Evolutionary conservation across 1,140 invertebrate genomes (phyloP).

Genomic region (Hypsibius dujardini): DNA sequence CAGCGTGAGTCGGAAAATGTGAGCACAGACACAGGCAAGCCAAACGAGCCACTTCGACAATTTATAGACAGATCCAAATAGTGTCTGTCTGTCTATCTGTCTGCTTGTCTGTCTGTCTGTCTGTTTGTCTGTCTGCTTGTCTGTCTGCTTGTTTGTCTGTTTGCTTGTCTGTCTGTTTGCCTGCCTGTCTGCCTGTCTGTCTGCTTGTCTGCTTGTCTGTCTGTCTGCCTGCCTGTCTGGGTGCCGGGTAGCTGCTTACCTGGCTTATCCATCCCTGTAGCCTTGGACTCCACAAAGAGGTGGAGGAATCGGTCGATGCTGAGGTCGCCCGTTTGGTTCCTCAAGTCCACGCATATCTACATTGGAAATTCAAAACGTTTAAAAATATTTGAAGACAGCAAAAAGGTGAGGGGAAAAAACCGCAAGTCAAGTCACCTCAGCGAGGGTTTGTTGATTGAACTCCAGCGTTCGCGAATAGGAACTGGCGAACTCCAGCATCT

Average conservation of each 20-base stretch:
- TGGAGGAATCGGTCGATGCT: conserved; percentile 75
- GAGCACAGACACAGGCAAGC: too few species aligned
- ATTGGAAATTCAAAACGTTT: conserved; percentile 21
- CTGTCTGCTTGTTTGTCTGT: too few species aligned
- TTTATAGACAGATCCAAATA: too few species aligned
- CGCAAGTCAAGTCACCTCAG: conserved; percentile 39
- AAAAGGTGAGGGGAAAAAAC: conserved; percentile 19
- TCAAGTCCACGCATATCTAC: conserved; percentile 51
- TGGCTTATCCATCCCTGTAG: conserved; percentile 73
- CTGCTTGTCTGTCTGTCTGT: too few species aligned
- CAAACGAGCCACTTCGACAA: too few species aligned
- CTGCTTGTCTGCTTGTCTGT: too few species aligned
- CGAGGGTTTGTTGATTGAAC: conserved; percentile 69
- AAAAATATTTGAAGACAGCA: conserved; percentile 16
- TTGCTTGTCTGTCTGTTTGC: too few species aligned
- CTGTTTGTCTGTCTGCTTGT: too few species aligned
- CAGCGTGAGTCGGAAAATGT: too few species aligned
- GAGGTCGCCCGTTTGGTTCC: conserved; percentile 67
- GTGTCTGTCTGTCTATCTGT: too few species aligned
- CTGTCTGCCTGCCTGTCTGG: too few species aligned
- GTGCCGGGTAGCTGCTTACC: conserved; percentile 44
- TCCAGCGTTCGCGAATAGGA: conserved; percentile 68
- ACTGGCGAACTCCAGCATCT: conserved; percentile 87
- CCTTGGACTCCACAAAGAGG: conserved; percentile 71
- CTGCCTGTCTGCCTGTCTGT: too few species aligned